Evolutionary conservation across 2,888 invertebrate genomes (phyloP), one percentile per base, ranked within the genome.

Genomic region (Machimus atricapillus): DNA sequence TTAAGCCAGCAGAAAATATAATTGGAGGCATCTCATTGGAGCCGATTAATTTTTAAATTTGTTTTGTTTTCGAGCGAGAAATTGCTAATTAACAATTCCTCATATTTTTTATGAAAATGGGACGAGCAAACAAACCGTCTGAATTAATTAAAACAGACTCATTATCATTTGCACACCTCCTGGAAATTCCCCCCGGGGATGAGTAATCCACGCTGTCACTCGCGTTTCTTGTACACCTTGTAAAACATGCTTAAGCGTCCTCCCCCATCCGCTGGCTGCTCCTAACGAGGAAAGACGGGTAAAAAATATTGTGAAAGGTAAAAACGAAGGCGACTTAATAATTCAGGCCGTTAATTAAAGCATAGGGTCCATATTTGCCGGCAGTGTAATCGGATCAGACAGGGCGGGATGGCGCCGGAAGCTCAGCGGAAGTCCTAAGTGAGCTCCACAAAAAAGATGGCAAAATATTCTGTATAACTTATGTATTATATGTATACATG

Each of bases 281-380:
- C 40, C 37, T 19, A 37, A 37, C 12, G 77, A 66, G 66, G 14
- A 37, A 19, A 40, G 82, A 37, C 23, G 7, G 43, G 37, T 19
- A 58, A 83, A 66, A 23, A 83, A 27, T 19, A 27, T 19, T 34
- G 19, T 56, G 14, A 40, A 83, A 83, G 27, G 52, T 27, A 76
- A 76, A 76, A 74, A 76, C 37, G 76, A 37, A 37, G 52, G 79
- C 27, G 66, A 52, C 40, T 83, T 66, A 83, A 83, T 83, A 83
- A 83, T 83, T 83, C 82, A 83, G 27, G 37, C 23, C 58, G 34
- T 83, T 83, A 83, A 83, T 83, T 83, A 83, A 83, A 83, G 37
- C 19, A 83, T 66, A 37, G 66, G 19, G 66, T 66, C 58, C 66
- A 66, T 43, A 40, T 66, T 83, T 40, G 66, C 27, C 9, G 7